These are phyloP conservation scores for Aviceda subcristata DNA, from an alignment of 2,113 vertebrate species.

Conservation along the genomic window DNA sequence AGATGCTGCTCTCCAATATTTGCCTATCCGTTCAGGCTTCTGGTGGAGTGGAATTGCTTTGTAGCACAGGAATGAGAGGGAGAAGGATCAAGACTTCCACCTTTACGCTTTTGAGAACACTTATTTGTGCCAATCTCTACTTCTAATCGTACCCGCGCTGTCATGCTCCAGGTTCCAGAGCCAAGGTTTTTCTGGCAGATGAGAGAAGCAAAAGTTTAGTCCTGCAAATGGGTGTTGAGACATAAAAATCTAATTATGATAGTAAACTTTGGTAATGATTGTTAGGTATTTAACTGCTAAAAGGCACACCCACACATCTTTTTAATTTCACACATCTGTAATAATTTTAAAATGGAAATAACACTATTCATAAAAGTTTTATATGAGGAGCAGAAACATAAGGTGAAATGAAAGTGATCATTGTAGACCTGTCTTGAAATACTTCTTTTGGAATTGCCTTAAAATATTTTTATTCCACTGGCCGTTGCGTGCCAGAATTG, in stretches of 20 bases:
- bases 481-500: not conserved
- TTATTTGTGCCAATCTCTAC: not conserved
- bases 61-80: not conserved
- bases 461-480: not conserved
- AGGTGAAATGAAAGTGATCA: not conserved
- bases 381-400: not conserved
- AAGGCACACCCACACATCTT: not conserved
- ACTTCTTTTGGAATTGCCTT: not conserved
- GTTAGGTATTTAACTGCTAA: not conserved
- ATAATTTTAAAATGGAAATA: not conserved
- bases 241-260: not conserved
- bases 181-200: not conserved
- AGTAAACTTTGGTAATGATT: not conserved
- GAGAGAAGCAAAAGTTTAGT: not conserved
- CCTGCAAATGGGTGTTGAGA: not conserved
- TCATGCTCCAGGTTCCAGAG: not conserved
- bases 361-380: not conserved
- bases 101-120: not conserved
- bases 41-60: not conserved
- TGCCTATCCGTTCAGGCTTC: not conserved
- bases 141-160: not conserved
- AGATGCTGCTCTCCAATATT: not conserved
- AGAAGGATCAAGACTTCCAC: not conserved
- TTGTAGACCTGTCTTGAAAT: not conserved
- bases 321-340: not conserved